Base-by-base conservation (phyloP, 2,113 vertebrate genomes). In the Cochlearius cochlearius region DNA sequence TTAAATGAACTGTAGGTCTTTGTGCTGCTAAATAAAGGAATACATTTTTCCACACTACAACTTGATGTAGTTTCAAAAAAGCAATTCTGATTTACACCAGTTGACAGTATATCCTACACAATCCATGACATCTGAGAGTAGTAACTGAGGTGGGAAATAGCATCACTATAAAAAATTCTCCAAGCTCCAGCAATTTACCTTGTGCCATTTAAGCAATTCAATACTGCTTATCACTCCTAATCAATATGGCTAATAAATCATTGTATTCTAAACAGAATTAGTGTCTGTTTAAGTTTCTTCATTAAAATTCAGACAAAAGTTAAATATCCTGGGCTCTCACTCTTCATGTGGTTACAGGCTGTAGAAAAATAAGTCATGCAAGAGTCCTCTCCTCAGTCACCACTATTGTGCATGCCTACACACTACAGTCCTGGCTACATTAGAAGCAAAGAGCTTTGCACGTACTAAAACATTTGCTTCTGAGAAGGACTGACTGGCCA, bases 21-120 rank as follows among this genome's bases (percentile, higher is more conserved):
- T 92, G 68, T 84, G 83, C 47, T 89, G 60, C 64, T 95, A 94
- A 86, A 94, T 84, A 96, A 83, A 92, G 92, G 59, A 86, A 52
- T 8, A 23, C 34, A 56, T 91, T 94, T 94, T 81, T 59, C 92
- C 71, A 96, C 49, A 67, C 50, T 93, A 73, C 52, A 83, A 84
- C 47, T 62, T 66, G 26, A 86, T 69, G 75, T 25, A 88, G 45
- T 82, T 88, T 86, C 29, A 63, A 83, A 94, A 91, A 84, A 93
- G 38, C 47, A 81, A 56, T 72, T 72, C 76, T 87, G 86, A 91
- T 92, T 95, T 93, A 81, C 38, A 89, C 18, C 68, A 92, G 47
- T 29, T 93, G 88, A 80, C 75, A 93, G 83, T 59, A 78, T 38
- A 13, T 78, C 83, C 86, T 92, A 80, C 89, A 75, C 62, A 78